Evolutionary conservation across 2,797 vertebrate species (phyloP), one percentile per base, ranked within the genome.

Genomic region (Clarias platycephalus): DNA sequence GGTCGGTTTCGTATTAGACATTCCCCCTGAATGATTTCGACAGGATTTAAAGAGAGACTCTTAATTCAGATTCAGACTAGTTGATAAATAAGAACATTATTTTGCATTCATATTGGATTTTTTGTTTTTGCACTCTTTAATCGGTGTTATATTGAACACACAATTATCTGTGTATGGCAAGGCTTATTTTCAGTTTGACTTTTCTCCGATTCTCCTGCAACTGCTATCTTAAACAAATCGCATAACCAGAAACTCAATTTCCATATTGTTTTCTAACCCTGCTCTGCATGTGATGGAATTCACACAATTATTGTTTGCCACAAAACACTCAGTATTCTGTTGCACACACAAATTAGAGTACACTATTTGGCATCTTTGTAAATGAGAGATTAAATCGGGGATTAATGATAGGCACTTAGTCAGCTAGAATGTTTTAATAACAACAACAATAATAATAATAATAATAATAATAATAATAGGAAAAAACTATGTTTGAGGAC

Each of bases 161-260:
- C 62, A 49, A 49, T 66, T 53, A 80, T 64, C 8, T 80, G 77
- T 9, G 1, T 40, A 34, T 40, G 57, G 31, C 22, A 37, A 37
- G 37, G 58, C 34, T 79, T 79, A 79, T 62, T 79, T 79, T 40
- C 7, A 80, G 62, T 53, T 80, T 64, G 40, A 49, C 58, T 64
- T 37, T 62, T 62, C 22, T 4, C 13, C 16, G 55, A 62, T 78
- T 16, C 57, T 37, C 22, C 57, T 62, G 57, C 0, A 5, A 78
- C 57, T 28, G 60, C 24, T 64, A 49, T 66, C n/a, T 20, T 28
- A 53, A 66, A 49, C 60, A 22, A 63, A 80, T 28, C 12, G 16
- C 78, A 66, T 28, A 64, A 26, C 15, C 77, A 79, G 60, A 79
- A 63, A 66, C 60, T 2, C 58, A 37, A 60, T 77, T 60, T 77